These are phyloP conservation scores for Epinotia ramella DNA, from an alignment of 2,888 invertebrate species.

Conservation along the genomic window DNA sequence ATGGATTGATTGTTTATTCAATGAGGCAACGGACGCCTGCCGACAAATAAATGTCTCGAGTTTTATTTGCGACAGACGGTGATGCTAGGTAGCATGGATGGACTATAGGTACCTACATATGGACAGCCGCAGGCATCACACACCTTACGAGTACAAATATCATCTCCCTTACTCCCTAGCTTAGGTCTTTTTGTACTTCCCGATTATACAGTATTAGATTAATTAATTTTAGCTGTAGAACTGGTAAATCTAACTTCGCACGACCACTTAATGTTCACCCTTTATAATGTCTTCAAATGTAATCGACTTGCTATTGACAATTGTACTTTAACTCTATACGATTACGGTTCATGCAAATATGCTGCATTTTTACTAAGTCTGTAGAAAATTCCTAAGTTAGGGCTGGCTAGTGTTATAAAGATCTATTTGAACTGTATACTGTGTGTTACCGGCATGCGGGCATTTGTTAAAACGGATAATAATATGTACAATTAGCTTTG, in stretches of 20 bases:
- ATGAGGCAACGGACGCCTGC: too few species aligned
- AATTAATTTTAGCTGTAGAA: slow-evolving; percentile 14
- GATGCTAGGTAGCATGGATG: too few species aligned
- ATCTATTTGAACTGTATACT: too few species aligned
- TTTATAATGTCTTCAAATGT: slow-evolving; percentile 41
- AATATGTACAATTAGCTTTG: too few species aligned
- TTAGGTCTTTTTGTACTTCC: slow-evolving; percentile 43
- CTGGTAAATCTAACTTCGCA: slow-evolving; percentile 34
- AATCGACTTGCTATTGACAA: slow-evolving; percentile 42
- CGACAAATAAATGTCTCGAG: too few species aligned
- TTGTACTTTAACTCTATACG: slow-evolving; percentile 26
- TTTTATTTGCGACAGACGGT: too few species aligned
- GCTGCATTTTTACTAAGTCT: slow-evolving; percentile 14
- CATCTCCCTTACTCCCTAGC: slow-evolving; percentile 49
- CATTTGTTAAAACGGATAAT: too few species aligned
- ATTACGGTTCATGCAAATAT: slow-evolving; percentile 12
- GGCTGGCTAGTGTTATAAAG: too few species aligned
- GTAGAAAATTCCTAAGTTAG: not conserved
- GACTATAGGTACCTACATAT: slow-evolving; percentile 11
- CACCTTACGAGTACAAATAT: slow-evolving; percentile 66
- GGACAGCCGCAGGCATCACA: slow-evolving; percentile 13
- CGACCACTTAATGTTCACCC: slow-evolving; percentile 42
- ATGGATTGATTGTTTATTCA: too few species aligned
- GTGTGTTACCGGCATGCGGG: too few species aligned
- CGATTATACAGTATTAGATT: slow-evolving; percentile 44